Conservation (phyloP, 2,113 vertebrate genomes). For the Pteropus alecto region DNA sequence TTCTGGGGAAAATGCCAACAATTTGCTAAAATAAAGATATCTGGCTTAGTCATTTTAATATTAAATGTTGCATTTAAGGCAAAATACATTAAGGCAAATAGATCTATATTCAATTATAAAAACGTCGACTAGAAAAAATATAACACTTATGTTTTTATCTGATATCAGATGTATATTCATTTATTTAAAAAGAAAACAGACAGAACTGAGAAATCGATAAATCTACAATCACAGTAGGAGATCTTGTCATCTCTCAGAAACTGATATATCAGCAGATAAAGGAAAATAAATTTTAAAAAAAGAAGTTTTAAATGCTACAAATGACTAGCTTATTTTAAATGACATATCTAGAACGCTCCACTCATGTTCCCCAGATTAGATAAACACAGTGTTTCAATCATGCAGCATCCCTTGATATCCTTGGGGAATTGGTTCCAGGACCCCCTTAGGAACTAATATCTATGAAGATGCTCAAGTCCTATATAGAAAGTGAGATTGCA, state of each 20-base stretch:
- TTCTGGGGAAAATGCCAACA: background rate
- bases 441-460: background rate
- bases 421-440: too few species aligned
- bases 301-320: background rate
- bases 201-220: background rate
- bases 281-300: background rate
- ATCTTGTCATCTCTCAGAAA: background rate
- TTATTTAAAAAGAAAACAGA: background rate
- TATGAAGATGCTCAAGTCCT: background rate
- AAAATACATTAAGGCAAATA: background rate
- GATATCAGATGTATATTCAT: background rate
- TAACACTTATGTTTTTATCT: background rate
- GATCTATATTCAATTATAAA: background rate
- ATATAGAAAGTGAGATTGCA: background rate
- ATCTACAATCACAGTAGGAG: background rate
- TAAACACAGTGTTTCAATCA: background rate
- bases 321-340: background rate
- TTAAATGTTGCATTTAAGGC: background rate
- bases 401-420: too few species aligned
- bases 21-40: background rate
- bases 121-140: background rate
- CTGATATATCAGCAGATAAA: background rate
- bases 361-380: background rate
- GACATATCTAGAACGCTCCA: background rate
- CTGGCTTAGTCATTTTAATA: background rate